Base-by-base conservation (phyloP, 2,797 vertebrate species). In the Chaunax sp. region DNA sequence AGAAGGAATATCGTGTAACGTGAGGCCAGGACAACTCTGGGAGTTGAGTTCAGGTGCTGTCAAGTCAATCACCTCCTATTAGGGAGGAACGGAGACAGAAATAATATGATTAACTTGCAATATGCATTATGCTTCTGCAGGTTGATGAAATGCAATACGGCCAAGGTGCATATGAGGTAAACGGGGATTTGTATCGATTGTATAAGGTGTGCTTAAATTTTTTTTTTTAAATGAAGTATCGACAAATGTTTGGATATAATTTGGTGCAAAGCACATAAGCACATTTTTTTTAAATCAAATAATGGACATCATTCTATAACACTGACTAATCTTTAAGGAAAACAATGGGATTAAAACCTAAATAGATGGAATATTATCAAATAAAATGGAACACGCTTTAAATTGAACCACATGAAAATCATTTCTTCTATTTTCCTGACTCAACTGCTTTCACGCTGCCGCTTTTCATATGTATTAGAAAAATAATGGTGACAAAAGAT, bases 401-500 rank as follows among this genome's bases (percentile, higher is more conserved):
- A 77, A 63, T 33, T 65, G 26, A 63, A 80, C 19, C 46, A 54
- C 38, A 68, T 41, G 38, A 51, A 69, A 52, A 44, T 6, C 22
- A 60, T 71, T 71, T 58, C 7, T 19, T 55, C 49, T 14, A 10
- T 60, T 59, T 25, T 75, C 51, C 72, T 55, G 63, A 70, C 50
- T 58, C 35, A 72, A 67, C 45, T 61, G 61, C 68, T 81, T 77
- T 64, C 53, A 57, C 30, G 46, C 64, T 69, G 51, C 70, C 46
- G 66, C 71, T 87, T 81, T 83, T 64, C 14, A n/a, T 83, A 75
- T 74, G 57, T 69, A 77, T 88, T 67, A 76, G 53, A 64, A 76
- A 64, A 87, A 91, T 71, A 73, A 88, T 58, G 75, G 81, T 78
- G 83, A 85, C 38, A 61, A 86, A 85, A 82, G 80, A 85, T 64